Conservation (phyloP, 2,888 invertebrate species). For the Heteromyza rotundicornis region DNA sequence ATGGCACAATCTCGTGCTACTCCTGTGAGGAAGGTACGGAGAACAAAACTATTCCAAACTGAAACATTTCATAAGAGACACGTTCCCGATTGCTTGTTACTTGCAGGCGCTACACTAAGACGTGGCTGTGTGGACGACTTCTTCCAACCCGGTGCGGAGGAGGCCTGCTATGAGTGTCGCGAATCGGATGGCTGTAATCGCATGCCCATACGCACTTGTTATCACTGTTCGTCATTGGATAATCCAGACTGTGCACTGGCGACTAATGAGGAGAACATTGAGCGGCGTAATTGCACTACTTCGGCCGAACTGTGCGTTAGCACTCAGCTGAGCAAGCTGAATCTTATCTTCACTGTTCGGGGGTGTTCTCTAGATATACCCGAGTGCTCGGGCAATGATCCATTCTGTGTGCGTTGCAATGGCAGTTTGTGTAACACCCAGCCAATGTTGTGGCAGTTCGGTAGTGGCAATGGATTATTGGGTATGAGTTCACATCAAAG, state of each 20-base stretch:
- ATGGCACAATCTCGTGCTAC: constrained; percentile 45
- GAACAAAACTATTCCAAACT: not conserved
- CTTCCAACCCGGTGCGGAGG: constrained; percentile 26
- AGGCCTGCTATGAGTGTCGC: constrained; percentile 48
- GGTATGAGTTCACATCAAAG: too few species aligned
- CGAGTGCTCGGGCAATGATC: constrained; percentile 51
- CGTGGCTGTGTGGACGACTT: constrained; percentile 46
- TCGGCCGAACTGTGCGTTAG: constrained; percentile 49
- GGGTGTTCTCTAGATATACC: constrained; percentile 47
- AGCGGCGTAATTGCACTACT: constrained; percentile 38
- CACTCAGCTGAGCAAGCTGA: constrained; percentile 42
- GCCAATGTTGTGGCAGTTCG: constrained; percentile 36
- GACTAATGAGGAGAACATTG: constrained; percentile 24
- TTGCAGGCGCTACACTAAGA: constrained; percentile 41
- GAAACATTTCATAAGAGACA: not conserved
- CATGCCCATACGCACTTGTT: constrained; percentile 47
- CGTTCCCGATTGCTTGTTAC: not conserved
- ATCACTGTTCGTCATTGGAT: constrained; percentile 49
- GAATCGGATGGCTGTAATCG: constrained; percentile 47
- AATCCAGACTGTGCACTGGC: constrained; percentile 43
- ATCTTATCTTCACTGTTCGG: constrained; percentile 45
- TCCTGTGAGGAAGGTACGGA: constrained; percentile 50
- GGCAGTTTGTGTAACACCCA: constrained; percentile 50
- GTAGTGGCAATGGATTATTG: not conserved
- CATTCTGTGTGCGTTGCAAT: constrained; percentile 51